Conservation (phyloP, 2,888 invertebrate species). For the Ceramica pisi region DNA sequence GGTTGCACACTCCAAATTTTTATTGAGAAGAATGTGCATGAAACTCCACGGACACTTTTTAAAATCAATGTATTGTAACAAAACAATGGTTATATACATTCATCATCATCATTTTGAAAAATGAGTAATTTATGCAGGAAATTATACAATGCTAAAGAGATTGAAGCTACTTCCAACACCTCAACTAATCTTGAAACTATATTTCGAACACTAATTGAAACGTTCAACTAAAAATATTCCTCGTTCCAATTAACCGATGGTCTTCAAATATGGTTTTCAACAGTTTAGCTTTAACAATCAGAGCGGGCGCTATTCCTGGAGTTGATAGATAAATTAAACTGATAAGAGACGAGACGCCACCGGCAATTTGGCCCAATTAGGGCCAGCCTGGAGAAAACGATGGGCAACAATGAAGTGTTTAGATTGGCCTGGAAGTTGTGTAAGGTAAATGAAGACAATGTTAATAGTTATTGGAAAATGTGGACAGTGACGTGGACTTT, state of each 20-base stretch:
- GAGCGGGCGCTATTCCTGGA: slow-evolving; percentile 72
- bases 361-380: slow-evolving; percentile 79
- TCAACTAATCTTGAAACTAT: background rate
- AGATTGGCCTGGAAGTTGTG: background rate
- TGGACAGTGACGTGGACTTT: background rate
- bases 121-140: no score
- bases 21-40: background rate
- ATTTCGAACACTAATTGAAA: slow-evolving; percentile 31
- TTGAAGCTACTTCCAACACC: background rate
- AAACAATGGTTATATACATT: no score
- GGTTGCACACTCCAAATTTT: background rate
- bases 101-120: no score
- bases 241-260: slow-evolving; percentile 7
- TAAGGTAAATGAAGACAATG: background rate
- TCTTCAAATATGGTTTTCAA: slow-evolving; percentile 40
- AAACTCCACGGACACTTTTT: background rate
- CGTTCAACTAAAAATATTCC: slow-evolving; percentile 27
- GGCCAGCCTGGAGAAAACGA: slow-evolving; percentile 34
- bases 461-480: background rate
- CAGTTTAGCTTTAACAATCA: slow-evolving; percentile 62
- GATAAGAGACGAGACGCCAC: slow-evolving; percentile 77
- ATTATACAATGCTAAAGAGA: no score
- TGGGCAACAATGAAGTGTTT: slow-evolving; percentile 10
- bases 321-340: slow-evolving; percentile 82
- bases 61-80: no score